Percentiles rank a stretch among this genome's conserved stretches.
Evolutionary conservation across 2,888 invertebrate species (phyloP).

Genomic region (Lycophotia porphyrea): DNA sequence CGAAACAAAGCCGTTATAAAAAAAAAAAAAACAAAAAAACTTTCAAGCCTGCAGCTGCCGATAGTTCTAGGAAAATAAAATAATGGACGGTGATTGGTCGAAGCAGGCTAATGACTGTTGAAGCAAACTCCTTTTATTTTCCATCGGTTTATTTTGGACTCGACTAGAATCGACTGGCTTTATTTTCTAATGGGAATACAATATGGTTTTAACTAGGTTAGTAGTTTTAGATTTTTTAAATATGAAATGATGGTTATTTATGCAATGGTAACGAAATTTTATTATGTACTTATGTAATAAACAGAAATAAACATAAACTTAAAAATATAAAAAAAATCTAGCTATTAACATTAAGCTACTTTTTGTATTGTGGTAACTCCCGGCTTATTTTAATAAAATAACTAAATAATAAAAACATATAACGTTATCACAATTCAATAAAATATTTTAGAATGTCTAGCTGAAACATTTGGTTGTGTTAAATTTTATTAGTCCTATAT

Average conservation of each 20-base stretch:
- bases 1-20: constrained; percentile 21
- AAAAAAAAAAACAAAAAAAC: constrained; percentile 35
- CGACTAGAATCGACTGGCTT: constrained; percentile 20
- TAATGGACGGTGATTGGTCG: constrained; percentile 42
- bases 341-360: too few relatives aligned
- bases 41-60: constrained; percentile 52
- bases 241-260: background rate
- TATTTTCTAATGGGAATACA: constrained; percentile 12
- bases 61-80: constrained; percentile 55
- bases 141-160: constrained; percentile 43
- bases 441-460: background rate
- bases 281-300: too few relatives aligned
- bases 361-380: background rate
- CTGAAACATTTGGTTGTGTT: too few relatives aligned
- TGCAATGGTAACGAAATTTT: too few relatives aligned
- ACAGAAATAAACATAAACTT: background rate
- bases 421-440: too few relatives aligned
- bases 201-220: background rate
- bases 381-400: background rate
- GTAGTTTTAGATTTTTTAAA: background rate
- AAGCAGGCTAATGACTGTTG: constrained; percentile 56
- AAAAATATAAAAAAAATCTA: background rate
- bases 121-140: constrained; percentile 47
- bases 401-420: background rate
- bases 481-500: too few relatives aligned